Evolutionary conservation across 1,140 invertebrate species (phyloP), one percentile per base, ranked within the genome.

Genomic region (Leptinotarsa lineolata): DNA sequence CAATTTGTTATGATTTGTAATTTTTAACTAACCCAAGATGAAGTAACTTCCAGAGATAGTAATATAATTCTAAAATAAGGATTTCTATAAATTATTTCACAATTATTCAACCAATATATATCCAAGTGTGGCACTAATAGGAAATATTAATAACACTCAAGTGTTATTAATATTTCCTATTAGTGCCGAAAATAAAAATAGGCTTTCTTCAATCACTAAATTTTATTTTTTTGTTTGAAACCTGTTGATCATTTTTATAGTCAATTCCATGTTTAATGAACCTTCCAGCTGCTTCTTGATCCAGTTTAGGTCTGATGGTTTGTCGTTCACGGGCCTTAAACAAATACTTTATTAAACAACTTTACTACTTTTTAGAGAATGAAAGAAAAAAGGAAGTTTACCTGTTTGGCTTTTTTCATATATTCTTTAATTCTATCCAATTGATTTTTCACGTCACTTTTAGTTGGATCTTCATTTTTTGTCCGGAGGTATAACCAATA

Each of bases 401-500:
- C 83, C 81, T 88, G 83, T 81, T 90, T 87, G 77, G 88, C 88
- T 76, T 86, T 87, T 22, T 86, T 59, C 86, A 90, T 89, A 24
- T 86, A 86, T n/a, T 86, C 82, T 80, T 87, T 86, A 20, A 90
- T 85, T 71, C 89, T 81, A 46, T 86, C 81, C 0, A 91, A 78
- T 78, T 91, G 89, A 73, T 86, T 81, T 81, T 87, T 89, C 12
- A 90, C 85, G 2, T 86, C 86, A 81, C 88, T 86, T 68, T 83
- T 82, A 54, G 83, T 86, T 0, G 88, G 86, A 82, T 91, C 88
- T 69, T 86, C 77, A 6, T 89, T 89, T 77, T 87, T 81, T 46
- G 88, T 84, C 68, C 87, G 83, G 64, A 90, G 75, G 77, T 89
- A 86, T 68, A 90, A 84, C 88, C 89, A 91, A 76, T 87, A 87